These are phyloP conservation scores for Brachylomia viminalis DNA, from an alignment of 2,888 invertebrate genomes.

Conservation along the genomic window DNA sequence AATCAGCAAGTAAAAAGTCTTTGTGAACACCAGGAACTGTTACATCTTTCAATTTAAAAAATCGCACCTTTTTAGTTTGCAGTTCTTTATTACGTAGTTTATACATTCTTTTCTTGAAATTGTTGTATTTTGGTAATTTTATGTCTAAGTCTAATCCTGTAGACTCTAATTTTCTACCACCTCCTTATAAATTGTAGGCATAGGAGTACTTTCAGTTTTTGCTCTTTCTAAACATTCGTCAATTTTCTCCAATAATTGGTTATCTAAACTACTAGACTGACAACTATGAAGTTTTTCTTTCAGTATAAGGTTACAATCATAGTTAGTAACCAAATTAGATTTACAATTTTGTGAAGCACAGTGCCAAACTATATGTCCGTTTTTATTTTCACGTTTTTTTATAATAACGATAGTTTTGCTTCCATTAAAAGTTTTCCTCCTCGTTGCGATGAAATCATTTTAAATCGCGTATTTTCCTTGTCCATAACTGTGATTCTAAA, in stretches of 20 bases:
- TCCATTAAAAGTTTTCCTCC: conserved; percentile 36
- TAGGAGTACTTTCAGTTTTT: conserved; percentile 41
- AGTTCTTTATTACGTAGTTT: too few species aligned
- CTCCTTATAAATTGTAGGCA: conserved; percentile 16
- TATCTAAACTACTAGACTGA: conserved; percentile 31
- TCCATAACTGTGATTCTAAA: conserved; percentile 21
- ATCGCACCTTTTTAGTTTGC: too few species aligned
- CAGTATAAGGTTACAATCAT: conserved; percentile 17
- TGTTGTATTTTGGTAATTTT: too few species aligned
- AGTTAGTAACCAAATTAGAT: conserved; percentile 11
- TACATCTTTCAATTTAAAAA: too few species aligned
- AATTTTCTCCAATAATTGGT: conserved; percentile 42
- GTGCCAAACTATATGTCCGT: conserved; percentile 36
- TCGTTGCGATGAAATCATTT: conserved; percentile 43
- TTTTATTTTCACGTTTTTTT: conserved; percentile 14
- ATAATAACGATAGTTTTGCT: conserved; percentile 39
- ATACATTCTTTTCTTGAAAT: too few species aligned
- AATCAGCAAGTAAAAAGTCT: too few species aligned
- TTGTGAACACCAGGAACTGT: too few species aligned
- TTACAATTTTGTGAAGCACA: conserved; percentile 1
- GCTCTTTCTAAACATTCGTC: conserved; percentile 44
- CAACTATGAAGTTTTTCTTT: background rate
- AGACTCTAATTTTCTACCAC: too few species aligned
- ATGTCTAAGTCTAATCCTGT: too few species aligned
- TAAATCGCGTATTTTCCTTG: conserved; percentile 31